Evolutionary conservation across 2,113 vertebrate species (phyloP).

Genomic region (Haemorhous mexicanus): DNA sequence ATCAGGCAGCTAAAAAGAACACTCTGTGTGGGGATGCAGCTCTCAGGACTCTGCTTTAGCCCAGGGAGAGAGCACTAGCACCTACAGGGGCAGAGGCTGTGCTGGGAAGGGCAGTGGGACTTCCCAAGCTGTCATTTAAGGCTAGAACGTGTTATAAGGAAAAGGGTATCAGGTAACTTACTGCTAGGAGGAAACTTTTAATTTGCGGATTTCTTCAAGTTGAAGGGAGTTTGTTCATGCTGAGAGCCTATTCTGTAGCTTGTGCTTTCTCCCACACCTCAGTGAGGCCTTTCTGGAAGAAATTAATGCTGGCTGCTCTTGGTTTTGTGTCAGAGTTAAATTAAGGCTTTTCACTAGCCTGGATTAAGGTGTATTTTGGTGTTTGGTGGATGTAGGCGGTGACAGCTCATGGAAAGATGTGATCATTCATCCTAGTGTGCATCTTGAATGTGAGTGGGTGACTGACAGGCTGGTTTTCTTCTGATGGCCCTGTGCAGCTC

Average conservation of each 20-base stretch:
- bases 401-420: neutral
- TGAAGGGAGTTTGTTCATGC: neutral
- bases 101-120: neutral
- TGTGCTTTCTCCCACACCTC: neutral
- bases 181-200: neutral
- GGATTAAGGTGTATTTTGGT: conserved; percentile 8
- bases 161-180: neutral
- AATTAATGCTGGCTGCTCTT: neutral
- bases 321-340: neutral
- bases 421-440: neutral
- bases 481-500: neutral
- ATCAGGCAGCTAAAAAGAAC: neutral
- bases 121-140: neutral
- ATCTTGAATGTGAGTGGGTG: neutral
- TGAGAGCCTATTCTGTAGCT: neutral
- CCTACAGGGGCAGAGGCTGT: neutral
- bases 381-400: neutral
- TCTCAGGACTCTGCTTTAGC: neutral
- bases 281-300: neutral
- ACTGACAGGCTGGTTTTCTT: neutral
- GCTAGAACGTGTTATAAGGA: neutral
- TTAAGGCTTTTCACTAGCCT: neutral
- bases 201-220: neutral
- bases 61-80: neutral
- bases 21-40: neutral